Conservation (phyloP, 2,888 invertebrate genomes). For the Ametastegia equiseti region DNA sequence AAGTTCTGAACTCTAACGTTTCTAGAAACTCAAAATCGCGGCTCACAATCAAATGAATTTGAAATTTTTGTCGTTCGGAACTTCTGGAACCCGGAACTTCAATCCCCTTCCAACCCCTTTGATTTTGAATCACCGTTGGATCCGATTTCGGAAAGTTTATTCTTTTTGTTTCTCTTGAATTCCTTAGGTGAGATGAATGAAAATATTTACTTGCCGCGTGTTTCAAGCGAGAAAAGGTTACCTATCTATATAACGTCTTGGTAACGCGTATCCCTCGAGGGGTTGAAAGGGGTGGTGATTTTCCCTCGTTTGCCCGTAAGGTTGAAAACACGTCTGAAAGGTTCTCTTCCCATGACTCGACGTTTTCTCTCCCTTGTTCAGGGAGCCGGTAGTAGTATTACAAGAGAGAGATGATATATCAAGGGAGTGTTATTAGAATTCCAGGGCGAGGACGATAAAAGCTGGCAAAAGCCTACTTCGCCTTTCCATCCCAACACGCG, state of each 20-base stretch:
- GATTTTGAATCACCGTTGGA: no score
- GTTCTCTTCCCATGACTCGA: conserved; percentile 29
- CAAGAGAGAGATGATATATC: not conserved
- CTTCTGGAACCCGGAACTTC: no score
- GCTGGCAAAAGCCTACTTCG: conserved; percentile 15
- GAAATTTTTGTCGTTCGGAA: no score
- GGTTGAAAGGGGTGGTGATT: not conserved
- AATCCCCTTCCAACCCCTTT: no score
- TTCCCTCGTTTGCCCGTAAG: conserved; percentile 1
- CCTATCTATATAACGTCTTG: no score
- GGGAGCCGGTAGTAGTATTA: not conserved
- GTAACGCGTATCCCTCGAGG: not conserved
- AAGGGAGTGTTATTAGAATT: conserved; percentile 40
- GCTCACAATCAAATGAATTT: no score
- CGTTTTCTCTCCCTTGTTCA: conserved; percentile 37
- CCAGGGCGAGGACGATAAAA: conserved; percentile 34
- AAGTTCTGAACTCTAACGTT: no score
- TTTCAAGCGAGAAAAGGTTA: conserved; percentile 9
- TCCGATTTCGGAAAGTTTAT: no score
- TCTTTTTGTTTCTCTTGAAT: not conserved
- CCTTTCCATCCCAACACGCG: conserved; percentile 30
- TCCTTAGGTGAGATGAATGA: not conserved
- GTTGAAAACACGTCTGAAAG: conserved; percentile 37
- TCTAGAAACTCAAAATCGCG: no score
- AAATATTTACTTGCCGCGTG: not conserved